These are phyloP conservation scores for Clamator glandarius DNA, from an alignment of 2,797 vertebrate species.

Conservation along the genomic window DNA sequence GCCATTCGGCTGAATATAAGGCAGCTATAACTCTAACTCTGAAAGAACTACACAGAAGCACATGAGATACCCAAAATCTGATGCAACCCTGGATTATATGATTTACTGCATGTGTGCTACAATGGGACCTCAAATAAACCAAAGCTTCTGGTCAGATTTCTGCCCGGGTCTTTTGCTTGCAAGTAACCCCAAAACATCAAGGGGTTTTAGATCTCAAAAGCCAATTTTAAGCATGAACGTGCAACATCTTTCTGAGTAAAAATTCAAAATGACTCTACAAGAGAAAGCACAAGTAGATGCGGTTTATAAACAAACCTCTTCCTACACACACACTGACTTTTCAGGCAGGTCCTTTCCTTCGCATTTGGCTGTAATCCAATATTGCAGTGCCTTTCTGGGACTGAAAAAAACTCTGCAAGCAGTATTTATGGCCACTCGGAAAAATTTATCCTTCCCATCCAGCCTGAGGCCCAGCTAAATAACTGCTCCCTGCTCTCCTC, in stretches of 20 bases:
- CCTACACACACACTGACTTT: neutral
- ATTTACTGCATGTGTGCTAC: neutral
- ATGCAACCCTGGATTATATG: neutral
- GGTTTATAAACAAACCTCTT: constrained; percentile 33
- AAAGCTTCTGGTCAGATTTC: neutral
- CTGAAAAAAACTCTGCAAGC: neutral
- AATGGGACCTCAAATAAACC: neutral
- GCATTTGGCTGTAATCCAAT: neutral
- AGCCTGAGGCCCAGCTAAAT: neutral
- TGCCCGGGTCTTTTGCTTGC: neutral
- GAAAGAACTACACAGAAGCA: neutral
- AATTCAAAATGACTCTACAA: neutral
- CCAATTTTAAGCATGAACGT: neutral
- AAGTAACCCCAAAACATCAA: neutral
- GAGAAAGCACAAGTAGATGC: neutral
- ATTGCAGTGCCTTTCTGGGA: constrained; percentile 3
- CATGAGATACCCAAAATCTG: neutral
- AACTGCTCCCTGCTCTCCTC: neutral
- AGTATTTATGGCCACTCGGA: neutral
- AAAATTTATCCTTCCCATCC: neutral
- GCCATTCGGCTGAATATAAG: neutral
- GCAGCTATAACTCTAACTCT: neutral
- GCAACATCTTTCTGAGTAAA: neutral
- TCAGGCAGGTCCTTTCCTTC: neutral
- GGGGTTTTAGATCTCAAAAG: neutral